These are phyloP conservation scores for Solenopsis fugax DNA, from an alignment of 1,140 invertebrate genomes.

Conservation along the genomic window DNA sequence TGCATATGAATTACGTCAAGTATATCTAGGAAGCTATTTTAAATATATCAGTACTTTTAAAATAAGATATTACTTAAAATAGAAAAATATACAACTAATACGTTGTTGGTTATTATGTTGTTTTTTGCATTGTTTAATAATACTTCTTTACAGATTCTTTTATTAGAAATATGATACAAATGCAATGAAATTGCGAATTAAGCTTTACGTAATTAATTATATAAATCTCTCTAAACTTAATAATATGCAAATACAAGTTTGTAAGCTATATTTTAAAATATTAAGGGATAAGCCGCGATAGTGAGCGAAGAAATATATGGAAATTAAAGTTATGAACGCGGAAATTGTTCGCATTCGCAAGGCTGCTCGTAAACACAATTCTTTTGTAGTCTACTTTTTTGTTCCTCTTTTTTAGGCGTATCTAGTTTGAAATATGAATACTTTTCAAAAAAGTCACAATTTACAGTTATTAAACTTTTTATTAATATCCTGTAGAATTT, in stretches of 20 bases:
- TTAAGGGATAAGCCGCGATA: neutral
- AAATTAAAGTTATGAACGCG: constrained; percentile 3
- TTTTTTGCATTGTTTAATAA: neutral
- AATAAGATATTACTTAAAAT: neutral
- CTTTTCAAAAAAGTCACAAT: neutral
- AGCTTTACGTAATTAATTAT: neutral
- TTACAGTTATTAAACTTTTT: neutral
- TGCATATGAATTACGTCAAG: neutral
- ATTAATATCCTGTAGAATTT: neutral
- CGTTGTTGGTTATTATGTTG: neutral
- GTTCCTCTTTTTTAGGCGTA: constrained; percentile 75
- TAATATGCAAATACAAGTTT: neutral
- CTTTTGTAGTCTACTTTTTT: constrained; percentile 74
- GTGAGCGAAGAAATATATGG: constrained; percentile 5
- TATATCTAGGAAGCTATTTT: neutral
- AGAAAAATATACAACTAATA: neutral
- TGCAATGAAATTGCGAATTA: neutral
- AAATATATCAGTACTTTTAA: neutral
- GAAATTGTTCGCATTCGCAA: constrained; percentile 56
- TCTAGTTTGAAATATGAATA: constrained; percentile 57
- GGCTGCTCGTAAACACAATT: constrained; percentile 78
- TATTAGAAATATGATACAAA: constrained; percentile 10
- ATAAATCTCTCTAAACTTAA: neutral
- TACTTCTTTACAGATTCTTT: neutral
- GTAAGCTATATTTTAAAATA: constrained; percentile 33